Evolutionary conservation across 2,113 vertebrate genomes (phyloP), one percentile per base, ranked within the genome.

Genomic region (Nicator chloris): DNA sequence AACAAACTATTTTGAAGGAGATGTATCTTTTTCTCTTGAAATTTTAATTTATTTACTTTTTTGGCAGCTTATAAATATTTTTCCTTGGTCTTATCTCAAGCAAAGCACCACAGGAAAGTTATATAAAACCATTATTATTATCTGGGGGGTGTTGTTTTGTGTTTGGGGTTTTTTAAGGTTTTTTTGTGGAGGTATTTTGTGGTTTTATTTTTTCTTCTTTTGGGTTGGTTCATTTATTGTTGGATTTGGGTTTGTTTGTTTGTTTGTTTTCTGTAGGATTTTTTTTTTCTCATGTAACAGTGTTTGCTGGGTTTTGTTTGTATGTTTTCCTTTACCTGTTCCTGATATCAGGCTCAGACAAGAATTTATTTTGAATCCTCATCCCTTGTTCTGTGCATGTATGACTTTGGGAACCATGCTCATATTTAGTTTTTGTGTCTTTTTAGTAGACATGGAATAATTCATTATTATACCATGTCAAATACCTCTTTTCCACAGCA

Each of bases 151-250:
- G 8, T 10, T 40, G 35, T 30, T 66, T 63, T 24, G 15, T 70
- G 13, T 15, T 24, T 6, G 2, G 4, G 6, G 1, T 13, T 49
- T 42, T 42, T 21, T 33, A 2, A 5, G 5, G 6, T 7, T 30
- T 51, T 22, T 31, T 42, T 7, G 11, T 31, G 13, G 42, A 15
- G 16, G 49, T 14, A 12, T 49, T 24, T 56, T 21, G 1, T 24
- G 7, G 3, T 26, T 28, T 13, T 18, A 9, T 24, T 28, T 39
- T 18, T 9, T 3, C 20, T 14, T 33, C 4, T 11, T 84, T 23
- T 33, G 51, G 5, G 1, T 53, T 63, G 5, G 5, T 17, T 44
- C 5, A 1, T 24, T 33, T 4, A 22, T 30, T 70, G 27, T 30
- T 70, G 19, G 7, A 19, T 49, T 61, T 31, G 5, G 42, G 40